These are phyloP conservation scores for Tenualosa ilisha DNA, from an alignment of 2,797 vertebrate genomes.

Conservation along the genomic window DNA sequence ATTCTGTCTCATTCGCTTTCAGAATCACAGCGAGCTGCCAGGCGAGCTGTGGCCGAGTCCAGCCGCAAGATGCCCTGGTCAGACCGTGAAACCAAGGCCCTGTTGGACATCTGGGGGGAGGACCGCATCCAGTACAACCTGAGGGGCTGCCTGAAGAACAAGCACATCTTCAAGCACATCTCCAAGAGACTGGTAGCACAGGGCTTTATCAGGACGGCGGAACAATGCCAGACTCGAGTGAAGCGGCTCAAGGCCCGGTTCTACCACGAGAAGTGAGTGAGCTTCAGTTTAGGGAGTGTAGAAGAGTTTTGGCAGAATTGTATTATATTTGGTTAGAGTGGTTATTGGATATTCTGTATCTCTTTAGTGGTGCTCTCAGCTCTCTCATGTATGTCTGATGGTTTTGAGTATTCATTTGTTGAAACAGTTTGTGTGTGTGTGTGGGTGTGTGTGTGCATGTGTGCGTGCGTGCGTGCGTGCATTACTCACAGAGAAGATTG, in stretches of 20 bases:
- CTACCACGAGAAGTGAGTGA: conserved; percentile 68
- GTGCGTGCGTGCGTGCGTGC: background rate
- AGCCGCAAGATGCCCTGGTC: conserved; percentile 75
- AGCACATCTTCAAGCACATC: conserved; percentile 72
- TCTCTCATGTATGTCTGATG: background rate
- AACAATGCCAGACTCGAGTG: conserved; percentile 76
- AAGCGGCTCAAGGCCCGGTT: conserved; percentile 74
- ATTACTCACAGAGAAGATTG: conserved; percentile 62
- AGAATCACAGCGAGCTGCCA: conserved; percentile 63
- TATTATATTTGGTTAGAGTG: background rate
- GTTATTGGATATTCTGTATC: too few relatives aligned
- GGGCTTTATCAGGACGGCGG: conserved; percentile 66
- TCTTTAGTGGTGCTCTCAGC: background rate
- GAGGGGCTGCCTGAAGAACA: conserved; percentile 70
- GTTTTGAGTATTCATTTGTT: too few relatives aligned
- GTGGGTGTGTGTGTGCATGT: background rate
- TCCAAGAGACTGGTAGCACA: conserved; percentile 64
- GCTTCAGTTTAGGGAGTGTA: background rate
- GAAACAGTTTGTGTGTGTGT: background rate
- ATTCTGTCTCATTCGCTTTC: background rate
- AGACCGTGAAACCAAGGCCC: conserved; percentile 68
- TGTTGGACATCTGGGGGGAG: conserved; percentile 74
- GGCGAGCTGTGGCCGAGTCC: conserved; percentile 58
- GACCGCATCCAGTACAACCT: conserved; percentile 70
- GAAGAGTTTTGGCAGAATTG: background rate